Evolutionary conservation across 1,140 invertebrate genomes (phyloP).

Genomic region (Lasioglossum baleicum): DNA sequence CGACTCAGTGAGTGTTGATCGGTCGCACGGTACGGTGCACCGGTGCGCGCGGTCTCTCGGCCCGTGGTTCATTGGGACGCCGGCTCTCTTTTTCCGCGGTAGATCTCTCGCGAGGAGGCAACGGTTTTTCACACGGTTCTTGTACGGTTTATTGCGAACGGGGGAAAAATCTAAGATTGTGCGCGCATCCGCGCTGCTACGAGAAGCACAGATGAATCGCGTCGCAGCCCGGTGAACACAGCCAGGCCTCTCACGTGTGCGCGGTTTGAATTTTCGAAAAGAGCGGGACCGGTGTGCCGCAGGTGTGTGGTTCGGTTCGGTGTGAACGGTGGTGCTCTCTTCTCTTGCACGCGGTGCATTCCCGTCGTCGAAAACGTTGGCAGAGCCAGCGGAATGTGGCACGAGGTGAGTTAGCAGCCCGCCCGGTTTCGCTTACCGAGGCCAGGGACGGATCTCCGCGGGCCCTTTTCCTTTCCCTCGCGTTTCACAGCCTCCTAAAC

Average conservation of each 20-base stretch:
- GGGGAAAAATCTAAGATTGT: slow-evolving; percentile 17
- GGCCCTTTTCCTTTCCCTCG: slow-evolving; percentile 54
- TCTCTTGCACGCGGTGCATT: slow-evolving; percentile 25
- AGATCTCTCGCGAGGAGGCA: background rate
- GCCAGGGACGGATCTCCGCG: slow-evolving; percentile 60
- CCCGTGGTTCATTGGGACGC: background rate
- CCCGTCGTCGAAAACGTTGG: slow-evolving; percentile 52
- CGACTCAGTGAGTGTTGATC: slow-evolving; percentile 40
- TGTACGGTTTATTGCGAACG: background rate
- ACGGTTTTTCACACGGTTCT: slow-evolving; percentile 32
- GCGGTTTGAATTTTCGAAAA: slow-evolving; percentile 57
- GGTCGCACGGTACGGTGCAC: background rate
- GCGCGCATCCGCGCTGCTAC: too few species aligned
- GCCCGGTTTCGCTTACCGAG: slow-evolving; percentile 62
- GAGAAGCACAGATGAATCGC: slow-evolving; percentile 41
- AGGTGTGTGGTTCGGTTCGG: slow-evolving; percentile 34
- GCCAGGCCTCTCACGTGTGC: slow-evolving; percentile 50
- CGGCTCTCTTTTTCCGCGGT: background rate
- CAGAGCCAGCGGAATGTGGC: slow-evolving; percentile 72
- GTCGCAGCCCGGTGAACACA: slow-evolving; percentile 31
- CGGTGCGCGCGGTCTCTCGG: too few species aligned
- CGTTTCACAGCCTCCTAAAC: background rate
- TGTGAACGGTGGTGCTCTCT: slow-evolving; percentile 27
- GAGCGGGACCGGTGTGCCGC: slow-evolving; percentile 27
- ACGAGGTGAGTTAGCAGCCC: slow-evolving; percentile 75